Percentiles rank a stretch among this genome's conserved stretches.
Conservation (phyloP, 2,113 vertebrate species). For the Oreochromis spilurus region DNA sequence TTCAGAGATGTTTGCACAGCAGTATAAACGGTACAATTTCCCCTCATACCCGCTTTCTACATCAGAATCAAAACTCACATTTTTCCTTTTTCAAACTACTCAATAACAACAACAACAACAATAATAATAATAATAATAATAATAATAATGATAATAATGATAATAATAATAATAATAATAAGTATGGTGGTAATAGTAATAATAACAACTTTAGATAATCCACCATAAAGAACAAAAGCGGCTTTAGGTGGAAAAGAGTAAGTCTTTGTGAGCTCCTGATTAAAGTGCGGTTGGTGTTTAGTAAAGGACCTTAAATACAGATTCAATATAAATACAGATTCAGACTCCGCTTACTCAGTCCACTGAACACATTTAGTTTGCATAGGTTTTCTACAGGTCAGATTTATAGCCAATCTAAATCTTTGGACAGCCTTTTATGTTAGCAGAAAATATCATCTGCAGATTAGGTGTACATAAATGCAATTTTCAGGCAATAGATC, state of each 20-base stretch:
- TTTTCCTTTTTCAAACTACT: neutral
- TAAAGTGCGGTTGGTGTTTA: neutral
- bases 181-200: neutral
- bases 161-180: neutral
- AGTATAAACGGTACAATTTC: neutral
- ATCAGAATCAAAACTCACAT: neutral
- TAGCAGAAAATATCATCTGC: neutral
- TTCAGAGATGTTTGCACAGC: neutral
- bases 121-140: too few relatives aligned
- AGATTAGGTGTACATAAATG: neutral
- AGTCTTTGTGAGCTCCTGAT: neutral
- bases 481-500: neutral
- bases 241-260: neutral
- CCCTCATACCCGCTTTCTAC: neutral
- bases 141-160: neutral
- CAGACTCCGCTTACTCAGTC: neutral
- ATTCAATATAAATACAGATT: neutral
- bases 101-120: neutral
- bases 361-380: neutral
- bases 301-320: neutral
- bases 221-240: neutral
- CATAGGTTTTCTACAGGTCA: neutral
- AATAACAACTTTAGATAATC: neutral
- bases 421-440: neutral
- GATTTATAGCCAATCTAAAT: neutral